phyloP scores from a whole-genome alignment of 1,140 invertebrate species.

The Magallana gigas region DNA sequence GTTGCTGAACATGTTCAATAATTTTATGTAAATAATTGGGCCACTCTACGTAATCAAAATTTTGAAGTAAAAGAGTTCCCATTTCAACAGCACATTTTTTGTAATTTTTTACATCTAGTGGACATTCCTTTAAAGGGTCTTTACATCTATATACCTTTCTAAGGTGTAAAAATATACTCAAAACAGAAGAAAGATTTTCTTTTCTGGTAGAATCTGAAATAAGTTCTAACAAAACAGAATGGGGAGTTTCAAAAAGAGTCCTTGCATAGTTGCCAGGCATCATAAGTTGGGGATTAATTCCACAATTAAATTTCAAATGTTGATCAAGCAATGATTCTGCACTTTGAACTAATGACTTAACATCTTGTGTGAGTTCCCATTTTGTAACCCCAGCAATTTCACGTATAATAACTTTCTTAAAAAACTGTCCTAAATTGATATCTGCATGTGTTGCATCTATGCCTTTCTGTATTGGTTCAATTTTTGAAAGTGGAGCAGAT shows the following conservation, averaged over 20 bases:
- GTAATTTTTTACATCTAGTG: not conserved
- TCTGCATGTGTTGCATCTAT: no score
- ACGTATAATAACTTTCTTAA: no score
- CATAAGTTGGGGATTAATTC: conserved; percentile 35
- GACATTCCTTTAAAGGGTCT: not conserved
- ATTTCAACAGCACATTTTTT: conserved; percentile 31
- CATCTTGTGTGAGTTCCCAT: no score
- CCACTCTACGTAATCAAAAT: conserved; percentile 43
- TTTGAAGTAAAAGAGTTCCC: not conserved
- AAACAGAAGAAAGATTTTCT: conserved; percentile 27
- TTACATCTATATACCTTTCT: conserved; percentile 37
- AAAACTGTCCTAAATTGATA: no score
- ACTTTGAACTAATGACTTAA: no score
- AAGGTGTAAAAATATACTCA: not conserved
- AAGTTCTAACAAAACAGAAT: no score
- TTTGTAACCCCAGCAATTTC: no score
- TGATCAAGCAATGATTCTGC: no score
- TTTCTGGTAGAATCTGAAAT: conserved; percentile 4
- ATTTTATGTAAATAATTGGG: conserved; percentile 43
- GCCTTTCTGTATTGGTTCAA: no score
- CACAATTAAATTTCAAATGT: conserved; percentile 19
- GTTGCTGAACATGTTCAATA: conserved; percentile 39
- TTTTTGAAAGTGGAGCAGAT: no score
- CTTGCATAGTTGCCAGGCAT: conserved; percentile 41
- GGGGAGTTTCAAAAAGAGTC: conserved; percentile 25